Percentiles rank a stretch among this genome's conserved stretches.
Conservation (phyloP, 2,797 vertebrate genomes). For the Urocyon cinereoargenteus region DNA sequence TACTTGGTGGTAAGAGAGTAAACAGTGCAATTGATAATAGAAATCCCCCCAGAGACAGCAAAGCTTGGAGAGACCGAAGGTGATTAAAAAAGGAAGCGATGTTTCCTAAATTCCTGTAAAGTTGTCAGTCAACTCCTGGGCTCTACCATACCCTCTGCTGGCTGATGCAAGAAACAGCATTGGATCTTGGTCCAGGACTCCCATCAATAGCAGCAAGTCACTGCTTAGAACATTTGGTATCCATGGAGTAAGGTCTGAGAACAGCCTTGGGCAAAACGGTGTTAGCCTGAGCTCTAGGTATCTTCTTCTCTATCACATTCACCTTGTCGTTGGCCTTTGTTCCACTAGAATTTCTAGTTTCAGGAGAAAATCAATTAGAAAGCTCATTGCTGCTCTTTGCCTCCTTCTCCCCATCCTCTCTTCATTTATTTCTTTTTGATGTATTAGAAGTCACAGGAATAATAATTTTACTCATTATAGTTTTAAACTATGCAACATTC, state of each 20-base stretch:
- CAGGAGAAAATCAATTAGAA: constrained; percentile 5
- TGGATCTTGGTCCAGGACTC: background rate
- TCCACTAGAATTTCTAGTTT: background rate
- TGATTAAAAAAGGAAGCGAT: background rate
- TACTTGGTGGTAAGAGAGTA: background rate
- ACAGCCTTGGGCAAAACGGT: background rate
- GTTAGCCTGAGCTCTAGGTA: background rate
- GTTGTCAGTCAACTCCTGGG: background rate
- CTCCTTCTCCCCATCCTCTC: background rate
- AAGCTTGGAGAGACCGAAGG: background rate
- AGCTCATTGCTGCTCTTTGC: background rate
- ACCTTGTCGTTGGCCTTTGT: background rate
- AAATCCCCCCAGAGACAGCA: background rate
- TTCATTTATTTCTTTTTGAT: background rate
- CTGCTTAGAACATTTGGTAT: background rate
- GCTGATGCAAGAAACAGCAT: background rate
- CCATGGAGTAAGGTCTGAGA: background rate
- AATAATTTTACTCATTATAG: background rate
- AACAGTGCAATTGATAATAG: background rate
- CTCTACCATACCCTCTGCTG: constrained; percentile 3
- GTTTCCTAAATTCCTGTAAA: background rate
- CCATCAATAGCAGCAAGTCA: background rate
- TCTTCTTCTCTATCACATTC: background rate
- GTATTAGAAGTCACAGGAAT: constrained; percentile 17
- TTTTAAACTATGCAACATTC: background rate